phyloP scores from a whole-genome alignment of 2,888 invertebrate species.

The Nomada lathburiana region DNA sequence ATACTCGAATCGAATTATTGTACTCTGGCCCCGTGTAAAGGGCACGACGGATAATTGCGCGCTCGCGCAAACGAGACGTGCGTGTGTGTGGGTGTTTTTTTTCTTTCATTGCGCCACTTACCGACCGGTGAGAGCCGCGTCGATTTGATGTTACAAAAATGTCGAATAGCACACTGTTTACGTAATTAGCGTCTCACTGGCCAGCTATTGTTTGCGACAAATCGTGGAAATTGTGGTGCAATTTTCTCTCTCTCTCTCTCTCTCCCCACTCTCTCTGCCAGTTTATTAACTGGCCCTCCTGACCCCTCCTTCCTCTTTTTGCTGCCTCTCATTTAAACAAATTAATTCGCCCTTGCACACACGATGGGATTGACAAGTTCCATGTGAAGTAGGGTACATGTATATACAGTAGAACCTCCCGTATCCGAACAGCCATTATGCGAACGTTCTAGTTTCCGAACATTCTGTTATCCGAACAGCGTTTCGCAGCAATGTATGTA shows the following conservation, averaged over 20 bases:
- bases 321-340: conserved; percentile 31
- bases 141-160: conserved; percentile 47
- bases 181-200: conserved; percentile 45
- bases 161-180: conserved; percentile 36
- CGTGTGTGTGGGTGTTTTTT: background rate
- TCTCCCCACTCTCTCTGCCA: background rate
- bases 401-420: no score
- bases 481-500: no score
- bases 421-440: no score
- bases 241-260: conserved; percentile 7
- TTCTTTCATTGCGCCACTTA: conserved; percentile 31
- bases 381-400: background rate
- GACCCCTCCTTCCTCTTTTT: background rate
- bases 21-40: background rate
- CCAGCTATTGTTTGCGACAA: conserved; percentile 47
- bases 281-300: conserved; percentile 51
- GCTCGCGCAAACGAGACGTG: conserved; percentile 28
- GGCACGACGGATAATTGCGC: background rate
- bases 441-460: no score
- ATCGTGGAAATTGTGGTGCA: conserved; percentile 52
- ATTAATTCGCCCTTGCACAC: conserved; percentile 22
- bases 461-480: no score
- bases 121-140: conserved; percentile 4
- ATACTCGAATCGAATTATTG: conserved; percentile 58
- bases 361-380: background rate